Evolutionary conservation across 2,888 invertebrate species (phyloP).

Genomic region (Drosophila putrida): DNA sequence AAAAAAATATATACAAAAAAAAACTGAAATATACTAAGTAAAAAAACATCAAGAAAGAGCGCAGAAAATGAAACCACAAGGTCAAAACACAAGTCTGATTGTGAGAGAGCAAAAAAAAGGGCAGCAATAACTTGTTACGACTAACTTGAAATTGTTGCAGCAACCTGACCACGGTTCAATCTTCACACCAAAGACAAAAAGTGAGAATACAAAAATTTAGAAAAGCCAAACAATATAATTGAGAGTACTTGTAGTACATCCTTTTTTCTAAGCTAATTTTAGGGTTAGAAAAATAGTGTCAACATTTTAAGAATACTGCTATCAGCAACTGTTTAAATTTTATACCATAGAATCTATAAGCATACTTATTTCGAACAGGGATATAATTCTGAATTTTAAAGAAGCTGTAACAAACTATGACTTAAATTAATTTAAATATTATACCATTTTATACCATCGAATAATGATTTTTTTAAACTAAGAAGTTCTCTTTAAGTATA

Average conservation of each 20-base stretch:
- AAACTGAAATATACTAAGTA: background rate
- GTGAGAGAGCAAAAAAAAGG: conserved; percentile 6
- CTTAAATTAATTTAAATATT: too few species aligned
- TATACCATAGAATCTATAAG: too few species aligned
- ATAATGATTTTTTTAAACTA: too few species aligned
- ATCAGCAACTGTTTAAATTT: background rate
- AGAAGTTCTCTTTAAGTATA: too few species aligned
- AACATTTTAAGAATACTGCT: background rate
- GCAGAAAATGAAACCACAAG: conserved; percentile 36
- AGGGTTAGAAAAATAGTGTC: background rate
- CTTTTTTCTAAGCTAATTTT: background rate
- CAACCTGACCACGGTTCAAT: conserved; percentile 16
- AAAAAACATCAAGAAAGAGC: conserved; percentile 5
- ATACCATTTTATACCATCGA: too few species aligned
- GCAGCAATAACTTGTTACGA: conserved; percentile 31
- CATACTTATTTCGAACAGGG: too few species aligned
- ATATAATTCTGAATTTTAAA: too few species aligned
- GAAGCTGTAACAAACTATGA: too few species aligned
- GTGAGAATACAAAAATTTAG: background rate
- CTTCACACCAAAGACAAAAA: conserved; percentile 2
- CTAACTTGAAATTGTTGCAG: conserved; percentile 22
- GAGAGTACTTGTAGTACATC: too few species aligned
- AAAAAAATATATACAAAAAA: conserved; percentile 1
- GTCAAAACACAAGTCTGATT: conserved; percentile 28
- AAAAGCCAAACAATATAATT: conserved; percentile 1